A percentile compares a stretch with the other conserved stretches of the same genome.
Conservation (phyloP, 2,113 vertebrate genomes). For the Sapayoa aenigma region DNA sequence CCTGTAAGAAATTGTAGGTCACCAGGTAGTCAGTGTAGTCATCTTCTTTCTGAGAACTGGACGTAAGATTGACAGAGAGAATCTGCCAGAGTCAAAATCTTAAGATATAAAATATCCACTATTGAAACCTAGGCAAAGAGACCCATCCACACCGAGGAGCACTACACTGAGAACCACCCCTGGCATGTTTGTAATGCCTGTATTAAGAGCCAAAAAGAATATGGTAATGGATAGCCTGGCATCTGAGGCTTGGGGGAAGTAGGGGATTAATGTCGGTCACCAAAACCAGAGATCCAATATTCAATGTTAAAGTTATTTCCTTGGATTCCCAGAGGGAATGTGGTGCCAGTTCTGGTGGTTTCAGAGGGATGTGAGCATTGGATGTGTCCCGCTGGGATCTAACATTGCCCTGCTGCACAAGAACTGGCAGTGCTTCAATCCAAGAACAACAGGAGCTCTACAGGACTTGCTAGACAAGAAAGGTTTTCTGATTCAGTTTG, state of each 20-base stretch:
- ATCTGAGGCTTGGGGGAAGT: background rate
- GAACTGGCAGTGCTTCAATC: background rate
- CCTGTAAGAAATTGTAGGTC: background rate
- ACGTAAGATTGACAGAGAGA: background rate
- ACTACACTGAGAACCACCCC: background rate
- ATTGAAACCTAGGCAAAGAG: background rate
- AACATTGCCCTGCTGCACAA: background rate
- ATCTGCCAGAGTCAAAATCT: background rate
- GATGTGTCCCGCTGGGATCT: rapidly evolving
- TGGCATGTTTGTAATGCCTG: background rate
- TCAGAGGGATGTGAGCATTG: background rate
- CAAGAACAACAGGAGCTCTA: background rate
- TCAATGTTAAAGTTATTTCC: background rate
- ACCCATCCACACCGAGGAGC: background rate
- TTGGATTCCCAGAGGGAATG: background rate
- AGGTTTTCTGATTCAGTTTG: background rate
- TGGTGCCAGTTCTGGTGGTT: background rate
- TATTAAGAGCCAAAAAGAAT: background rate
- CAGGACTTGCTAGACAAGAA: background rate
- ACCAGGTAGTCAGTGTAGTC: background rate
- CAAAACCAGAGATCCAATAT: background rate
- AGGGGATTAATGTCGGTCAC: background rate
- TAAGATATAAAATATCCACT: background rate
- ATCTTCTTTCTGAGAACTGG: background rate
- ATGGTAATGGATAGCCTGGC: background rate